Conservation (phyloP, 2,797 vertebrate species). For the Halcyon chelicuti region DNA sequence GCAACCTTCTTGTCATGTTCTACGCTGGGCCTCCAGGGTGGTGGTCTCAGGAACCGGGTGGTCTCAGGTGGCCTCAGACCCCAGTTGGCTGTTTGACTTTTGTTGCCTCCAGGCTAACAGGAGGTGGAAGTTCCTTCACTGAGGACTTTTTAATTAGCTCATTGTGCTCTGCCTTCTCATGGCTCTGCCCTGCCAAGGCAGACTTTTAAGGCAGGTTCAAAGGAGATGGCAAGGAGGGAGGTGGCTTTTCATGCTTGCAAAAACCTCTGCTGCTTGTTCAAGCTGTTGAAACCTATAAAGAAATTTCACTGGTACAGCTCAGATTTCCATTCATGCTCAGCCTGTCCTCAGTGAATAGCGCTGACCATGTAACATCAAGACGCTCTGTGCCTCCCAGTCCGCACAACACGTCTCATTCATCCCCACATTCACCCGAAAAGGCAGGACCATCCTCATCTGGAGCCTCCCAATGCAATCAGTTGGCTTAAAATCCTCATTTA, state of each 20-base stretch:
- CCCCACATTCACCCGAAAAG: neutral
- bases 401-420: neutral
- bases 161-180: neutral
- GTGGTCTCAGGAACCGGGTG: neutral
- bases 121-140: neutral
- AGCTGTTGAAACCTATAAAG: neutral
- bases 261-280: neutral
- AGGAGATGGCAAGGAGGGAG: neutral
- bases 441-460: neutral
- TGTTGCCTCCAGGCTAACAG: neutral
- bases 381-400: rapidly evolving
- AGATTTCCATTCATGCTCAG: neutral
- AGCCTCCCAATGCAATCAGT: neutral
- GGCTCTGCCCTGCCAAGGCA: neutral
- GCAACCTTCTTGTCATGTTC: neutral
- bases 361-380: neutral
- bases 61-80: neutral
- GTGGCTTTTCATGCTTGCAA: neutral
- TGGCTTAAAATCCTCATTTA: neutral
- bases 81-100: neutral
- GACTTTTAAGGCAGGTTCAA: neutral
- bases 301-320: neutral
- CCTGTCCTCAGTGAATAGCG: neutral
- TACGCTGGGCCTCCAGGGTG: neutral
- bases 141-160: neutral